phyloP scores from a whole-genome alignment of 2,797 vertebrate genomes.

The Merluccius polli region DNA sequence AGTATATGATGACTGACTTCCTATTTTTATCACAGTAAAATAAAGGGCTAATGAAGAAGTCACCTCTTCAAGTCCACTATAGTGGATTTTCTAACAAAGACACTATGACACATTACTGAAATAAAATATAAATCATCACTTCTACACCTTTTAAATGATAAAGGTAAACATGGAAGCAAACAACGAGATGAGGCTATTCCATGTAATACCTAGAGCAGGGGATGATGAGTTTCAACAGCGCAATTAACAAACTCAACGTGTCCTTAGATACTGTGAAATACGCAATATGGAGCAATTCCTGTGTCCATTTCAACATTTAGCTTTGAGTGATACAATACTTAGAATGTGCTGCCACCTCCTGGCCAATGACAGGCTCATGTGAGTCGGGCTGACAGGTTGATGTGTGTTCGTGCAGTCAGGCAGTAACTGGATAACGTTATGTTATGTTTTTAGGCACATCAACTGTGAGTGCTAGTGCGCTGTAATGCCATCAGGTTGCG shows the following conservation, averaged over 20 bases:
- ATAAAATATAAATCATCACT: not conserved
- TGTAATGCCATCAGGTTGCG: not conserved
- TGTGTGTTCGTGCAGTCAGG: too few relatives aligned
- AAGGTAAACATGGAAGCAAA: not conserved
- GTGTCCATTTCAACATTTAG: not conserved
- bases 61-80: too few relatives aligned
- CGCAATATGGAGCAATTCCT: not conserved
- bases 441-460: not conserved
- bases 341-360: conserved; percentile 1
- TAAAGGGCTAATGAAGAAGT: too few relatives aligned
- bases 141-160: not conserved
- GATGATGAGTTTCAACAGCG: not conserved
- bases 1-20: too few relatives aligned
- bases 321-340: not conserved
- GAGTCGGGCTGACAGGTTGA: not conserved
- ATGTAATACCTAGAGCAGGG: too few relatives aligned
- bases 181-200: not conserved
- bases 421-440: not conserved
- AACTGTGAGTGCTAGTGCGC: not conserved
- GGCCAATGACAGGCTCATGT: not conserved
- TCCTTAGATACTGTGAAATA: too few relatives aligned
- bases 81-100: too few relatives aligned
- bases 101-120: not conserved
- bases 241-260: not conserved
- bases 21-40: too few relatives aligned